Evolutionary conservation across 1,140 invertebrate genomes (phyloP).

Genomic region (Bombus terrestris): DNA sequence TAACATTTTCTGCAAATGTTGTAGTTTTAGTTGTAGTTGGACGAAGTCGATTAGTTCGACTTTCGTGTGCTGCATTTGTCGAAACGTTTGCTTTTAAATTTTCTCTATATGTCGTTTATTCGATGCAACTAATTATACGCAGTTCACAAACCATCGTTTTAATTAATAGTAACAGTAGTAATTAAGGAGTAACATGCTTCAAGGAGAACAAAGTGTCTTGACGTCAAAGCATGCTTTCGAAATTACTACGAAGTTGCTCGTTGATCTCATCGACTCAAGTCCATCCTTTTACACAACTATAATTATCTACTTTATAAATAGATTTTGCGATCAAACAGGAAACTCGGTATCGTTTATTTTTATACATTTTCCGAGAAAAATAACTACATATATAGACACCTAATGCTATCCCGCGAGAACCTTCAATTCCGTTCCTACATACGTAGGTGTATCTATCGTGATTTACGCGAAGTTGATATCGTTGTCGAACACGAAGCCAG

Average conservation of each 20-base stretch:
- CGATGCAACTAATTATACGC: neutral
- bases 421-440: neutral
- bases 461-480: neutral
- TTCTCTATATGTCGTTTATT: neutral
- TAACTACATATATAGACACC: neutral
- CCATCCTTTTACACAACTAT: too few species aligned
- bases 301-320: too few species aligned
- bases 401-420: neutral
- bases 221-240: neutral
- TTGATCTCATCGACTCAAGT: too few species aligned
- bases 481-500: neutral
- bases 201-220: neutral
- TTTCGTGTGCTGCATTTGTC: neutral
- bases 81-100: neutral
- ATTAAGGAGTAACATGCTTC: neutral
- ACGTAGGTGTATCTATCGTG: neutral
- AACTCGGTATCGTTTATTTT: neutral
- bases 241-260: too few species aligned
- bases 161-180: neutral
- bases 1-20: too few species aligned
- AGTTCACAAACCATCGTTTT: neutral
- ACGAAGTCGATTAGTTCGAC: neutral
- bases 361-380: neutral
- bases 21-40: too few species aligned
- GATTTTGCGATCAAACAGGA: neutral